Evolutionary conservation across 1,140 invertebrate genomes (phyloP), one percentile per base, ranked within the genome.

Genomic region (Cherax quadricarinatus): DNA sequence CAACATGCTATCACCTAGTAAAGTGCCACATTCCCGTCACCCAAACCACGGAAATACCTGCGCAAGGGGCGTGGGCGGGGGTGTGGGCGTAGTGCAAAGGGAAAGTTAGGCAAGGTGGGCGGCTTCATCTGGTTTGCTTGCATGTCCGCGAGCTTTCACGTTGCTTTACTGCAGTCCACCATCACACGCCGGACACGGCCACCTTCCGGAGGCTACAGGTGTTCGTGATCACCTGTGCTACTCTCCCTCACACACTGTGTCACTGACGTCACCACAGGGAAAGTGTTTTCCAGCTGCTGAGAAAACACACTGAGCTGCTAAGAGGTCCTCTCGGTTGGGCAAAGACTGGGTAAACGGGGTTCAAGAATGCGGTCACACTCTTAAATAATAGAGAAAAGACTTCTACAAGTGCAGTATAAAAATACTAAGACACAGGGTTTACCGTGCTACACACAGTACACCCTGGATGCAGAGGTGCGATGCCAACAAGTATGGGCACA

Each of bases 11-110:
- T 60, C 62, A 66, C 53, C 53, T 18, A 66, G 18, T 66, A 70
- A 14, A 70, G 83, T 70, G 83, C 83, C 53, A 85, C 41, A 48
- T 70, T n/a, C 51, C 57, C 83, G 14, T 85, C 66, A 85, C 83
- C 24, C 30, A 66, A 70, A 14, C 24, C 83, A 53, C 70, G 83
- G 83, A 70, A 85, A 70, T 85, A 21, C 83, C 83, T 70, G 53
- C n/a, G 7, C 4, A 16, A 57, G 12, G 53, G 12, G 14, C 62
- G 14, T 24, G 70, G 70, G 5, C 3, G n/a, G 18, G n/a, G 21
- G 24, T 30, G 70, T 24, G 70, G 70, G 70, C 70, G 70, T 30
- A 30, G 70, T 10, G 70, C 21, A 9, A 21, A 75, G 70, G n/a
- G 70, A 75, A 75, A 75, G 70, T 30, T 30, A 16, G 62, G 21